phyloP scores from a whole-genome alignment of 2,113 vertebrate genomes.

The Ramphastos sulfuratus region DNA sequence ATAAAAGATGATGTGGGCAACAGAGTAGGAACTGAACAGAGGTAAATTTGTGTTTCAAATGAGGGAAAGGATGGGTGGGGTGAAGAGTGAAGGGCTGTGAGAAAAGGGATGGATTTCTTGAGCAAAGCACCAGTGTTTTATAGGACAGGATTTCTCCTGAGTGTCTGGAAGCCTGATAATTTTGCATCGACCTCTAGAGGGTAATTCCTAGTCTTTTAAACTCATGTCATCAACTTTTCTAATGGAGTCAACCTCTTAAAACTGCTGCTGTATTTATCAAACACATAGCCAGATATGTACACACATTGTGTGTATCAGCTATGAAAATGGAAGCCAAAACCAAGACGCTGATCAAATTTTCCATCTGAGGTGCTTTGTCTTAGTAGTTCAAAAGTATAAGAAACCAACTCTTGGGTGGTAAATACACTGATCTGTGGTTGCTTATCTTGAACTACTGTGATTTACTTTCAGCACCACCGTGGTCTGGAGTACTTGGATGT shows the following conservation, averaged over 20 bases:
- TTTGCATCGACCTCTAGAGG: not conserved
- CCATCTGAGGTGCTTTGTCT: not conserved
- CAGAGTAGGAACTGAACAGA: not conserved
- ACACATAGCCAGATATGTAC: not conserved
- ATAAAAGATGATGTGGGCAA: not conserved
- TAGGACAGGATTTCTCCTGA: not conserved
- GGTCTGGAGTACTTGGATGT: not conserved
- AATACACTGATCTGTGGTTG: not conserved
- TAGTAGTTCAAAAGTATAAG: not conserved
- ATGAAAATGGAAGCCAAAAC: not conserved
- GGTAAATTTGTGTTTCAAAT: constrained; percentile 34
- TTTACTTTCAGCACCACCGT: not conserved
- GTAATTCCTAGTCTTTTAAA: not conserved
- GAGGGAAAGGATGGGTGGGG: not conserved
- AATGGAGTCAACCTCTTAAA: not conserved
- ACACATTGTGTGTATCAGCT: not conserved
- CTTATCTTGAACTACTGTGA: not conserved
- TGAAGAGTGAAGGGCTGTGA: not conserved
- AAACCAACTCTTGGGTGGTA: not conserved
- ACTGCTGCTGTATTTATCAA: not conserved
- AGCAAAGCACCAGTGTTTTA: not conserved
- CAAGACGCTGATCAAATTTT: not conserved
- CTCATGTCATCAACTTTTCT: not conserved
- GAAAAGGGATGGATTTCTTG: not conserved
- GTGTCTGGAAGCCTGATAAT: not conserved